Percentiles rank a stretch among this genome's conserved stretches.
Conservation (phyloP, 2,113 vertebrate genomes). For the Catharus bicknelli region DNA sequence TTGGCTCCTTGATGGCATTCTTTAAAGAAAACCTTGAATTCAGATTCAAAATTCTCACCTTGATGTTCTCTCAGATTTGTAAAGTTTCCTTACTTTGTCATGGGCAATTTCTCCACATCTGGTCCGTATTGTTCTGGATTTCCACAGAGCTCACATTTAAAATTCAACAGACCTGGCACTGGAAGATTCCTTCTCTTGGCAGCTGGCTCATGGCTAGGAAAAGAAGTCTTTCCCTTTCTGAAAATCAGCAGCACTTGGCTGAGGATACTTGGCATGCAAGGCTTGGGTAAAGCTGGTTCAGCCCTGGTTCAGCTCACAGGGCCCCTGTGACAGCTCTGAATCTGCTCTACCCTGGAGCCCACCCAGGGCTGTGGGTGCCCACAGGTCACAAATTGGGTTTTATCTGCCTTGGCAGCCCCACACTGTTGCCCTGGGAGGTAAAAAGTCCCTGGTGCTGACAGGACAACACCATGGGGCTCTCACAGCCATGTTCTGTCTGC, state of each 20-base stretch:
- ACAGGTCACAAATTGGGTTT: fast-evolving
- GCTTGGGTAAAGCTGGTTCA: neutral
- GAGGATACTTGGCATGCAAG: neutral
- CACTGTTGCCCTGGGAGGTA: fast-evolving
- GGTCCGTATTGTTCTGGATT: neutral
- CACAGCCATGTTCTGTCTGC: fast-evolving
- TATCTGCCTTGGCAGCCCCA: neutral
- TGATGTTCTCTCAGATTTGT: neutral
- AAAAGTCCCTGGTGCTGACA: neutral
- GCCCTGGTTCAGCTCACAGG: neutral
- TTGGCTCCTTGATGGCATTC: neutral
- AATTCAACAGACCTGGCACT: neutral
- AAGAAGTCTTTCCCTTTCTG: neutral
- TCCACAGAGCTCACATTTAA: neutral
- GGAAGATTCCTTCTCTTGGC: neutral
- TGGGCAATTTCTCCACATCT: neutral
- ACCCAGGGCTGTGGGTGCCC: neutral
- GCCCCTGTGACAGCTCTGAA: neutral
- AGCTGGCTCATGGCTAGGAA: neutral
- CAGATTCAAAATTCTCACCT: neutral
- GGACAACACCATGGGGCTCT: neutral
- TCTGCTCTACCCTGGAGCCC: neutral
- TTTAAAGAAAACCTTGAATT: neutral
- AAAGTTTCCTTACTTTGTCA: neutral
- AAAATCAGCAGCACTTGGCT: neutral